These are phyloP conservation scores for Platichthys stellatus DNA, from an alignment of 2,113 vertebrate species.

Conservation along the genomic window DNA sequence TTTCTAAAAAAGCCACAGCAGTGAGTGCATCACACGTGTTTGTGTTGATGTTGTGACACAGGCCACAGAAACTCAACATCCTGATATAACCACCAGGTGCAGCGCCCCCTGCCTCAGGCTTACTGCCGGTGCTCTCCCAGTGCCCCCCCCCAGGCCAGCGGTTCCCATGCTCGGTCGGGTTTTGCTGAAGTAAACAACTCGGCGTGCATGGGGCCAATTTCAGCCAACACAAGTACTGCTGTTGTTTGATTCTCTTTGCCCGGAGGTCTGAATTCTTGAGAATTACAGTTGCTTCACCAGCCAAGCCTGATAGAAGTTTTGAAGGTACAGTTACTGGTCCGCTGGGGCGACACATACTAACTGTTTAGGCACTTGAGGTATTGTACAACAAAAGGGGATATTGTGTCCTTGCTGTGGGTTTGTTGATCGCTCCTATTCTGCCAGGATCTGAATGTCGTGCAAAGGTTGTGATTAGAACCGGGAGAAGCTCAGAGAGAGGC, in stretches of 20 bases:
- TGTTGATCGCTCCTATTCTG: not conserved
- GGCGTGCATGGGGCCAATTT: conserved; percentile 9
- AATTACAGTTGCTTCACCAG: not conserved
- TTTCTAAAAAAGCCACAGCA: conserved; percentile 36
- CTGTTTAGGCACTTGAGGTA: not conserved
- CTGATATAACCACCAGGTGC: conserved; percentile 42
- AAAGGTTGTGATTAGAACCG: not conserved
- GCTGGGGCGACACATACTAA: not conserved
- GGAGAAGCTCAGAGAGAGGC: not conserved
- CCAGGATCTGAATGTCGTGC: conserved; percentile 5
- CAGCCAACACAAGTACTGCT: conserved; percentile 17
- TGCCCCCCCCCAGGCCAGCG: conserved; percentile 1
- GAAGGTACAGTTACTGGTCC: conserved; percentile 3
- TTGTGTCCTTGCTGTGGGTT: not conserved
- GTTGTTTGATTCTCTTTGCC: conserved; percentile 26
- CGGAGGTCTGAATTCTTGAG: conserved; percentile 33
- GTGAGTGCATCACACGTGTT: conserved; percentile 1
- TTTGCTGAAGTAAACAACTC: conserved; percentile 50
- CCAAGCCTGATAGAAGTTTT: not conserved
- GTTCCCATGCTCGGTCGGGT: conserved; percentile 43
- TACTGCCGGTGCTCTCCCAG: conserved; percentile 10
- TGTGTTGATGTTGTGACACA: conserved; percentile 40
- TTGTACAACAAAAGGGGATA: not conserved
- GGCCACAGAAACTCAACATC: conserved; percentile 39
- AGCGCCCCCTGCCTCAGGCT: conserved; percentile 54